These are phyloP conservation scores for Vultur gryphus DNA, from an alignment of 2,797 vertebrate genomes.

Conservation along the genomic window DNA sequence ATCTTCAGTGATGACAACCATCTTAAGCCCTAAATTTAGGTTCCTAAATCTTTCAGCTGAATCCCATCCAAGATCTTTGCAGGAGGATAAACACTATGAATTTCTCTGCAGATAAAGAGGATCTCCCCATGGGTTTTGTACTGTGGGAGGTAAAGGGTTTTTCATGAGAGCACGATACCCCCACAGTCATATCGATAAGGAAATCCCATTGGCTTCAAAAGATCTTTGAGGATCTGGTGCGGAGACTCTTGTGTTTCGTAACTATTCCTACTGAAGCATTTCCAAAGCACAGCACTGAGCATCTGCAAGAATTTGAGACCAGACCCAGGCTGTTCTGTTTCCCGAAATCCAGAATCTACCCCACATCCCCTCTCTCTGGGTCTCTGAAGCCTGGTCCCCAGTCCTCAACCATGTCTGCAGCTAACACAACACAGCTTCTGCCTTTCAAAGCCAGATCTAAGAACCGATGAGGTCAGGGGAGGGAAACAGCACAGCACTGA, in stretches of 20 bases:
- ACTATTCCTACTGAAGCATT: neutral
- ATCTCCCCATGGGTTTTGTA: neutral
- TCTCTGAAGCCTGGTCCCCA: neutral
- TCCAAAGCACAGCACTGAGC: neutral
- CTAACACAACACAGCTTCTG: neutral
- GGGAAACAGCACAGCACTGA: neutral
- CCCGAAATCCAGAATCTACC: neutral
- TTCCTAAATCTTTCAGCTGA: neutral
- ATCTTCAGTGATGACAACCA: neutral
- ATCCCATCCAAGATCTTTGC: neutral
- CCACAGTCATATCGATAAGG: neutral
- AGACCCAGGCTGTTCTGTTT: neutral
- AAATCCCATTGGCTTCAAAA: neutral
- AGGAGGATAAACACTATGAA: neutral
- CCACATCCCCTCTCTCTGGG: neutral
- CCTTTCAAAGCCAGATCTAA: neutral
- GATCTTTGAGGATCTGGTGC: neutral
- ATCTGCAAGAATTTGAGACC: neutral
- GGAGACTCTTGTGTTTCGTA: neutral
- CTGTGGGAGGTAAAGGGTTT: neutral
- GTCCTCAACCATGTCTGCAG: neutral
- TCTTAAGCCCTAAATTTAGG: neutral
- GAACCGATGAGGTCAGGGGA: neutral
- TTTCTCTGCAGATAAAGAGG: neutral
- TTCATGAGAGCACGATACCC: neutral